A percentile compares a stretch with the other conserved stretches of the same genome.
phyloP scores from a whole-genome alignment of 2,113 vertebrate species.

The Anarrhichthys ocellatus region DNA sequence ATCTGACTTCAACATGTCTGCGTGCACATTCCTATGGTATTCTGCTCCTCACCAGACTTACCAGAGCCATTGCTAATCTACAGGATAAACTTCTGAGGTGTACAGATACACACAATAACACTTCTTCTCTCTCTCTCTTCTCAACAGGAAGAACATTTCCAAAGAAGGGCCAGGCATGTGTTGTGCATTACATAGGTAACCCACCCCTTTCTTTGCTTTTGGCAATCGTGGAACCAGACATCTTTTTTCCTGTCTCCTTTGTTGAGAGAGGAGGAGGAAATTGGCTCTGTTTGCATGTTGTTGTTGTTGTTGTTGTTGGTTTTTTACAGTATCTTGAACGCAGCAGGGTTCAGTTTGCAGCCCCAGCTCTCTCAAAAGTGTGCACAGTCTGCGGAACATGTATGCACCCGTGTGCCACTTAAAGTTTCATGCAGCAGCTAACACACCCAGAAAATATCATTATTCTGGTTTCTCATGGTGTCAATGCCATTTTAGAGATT shows the following conservation, averaged over 20 bases:
- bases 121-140: constrained; percentile 47
- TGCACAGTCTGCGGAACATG: neutral
- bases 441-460: constrained; percentile 2
- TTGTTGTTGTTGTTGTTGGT: neutral
- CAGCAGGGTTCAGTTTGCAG: neutral
- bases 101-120: constrained; percentile 31
- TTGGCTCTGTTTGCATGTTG: constrained; percentile 4
- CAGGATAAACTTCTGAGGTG: constrained; percentile 12
- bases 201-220: neutral
- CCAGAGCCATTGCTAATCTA: constrained; percentile 30
- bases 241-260: constrained; percentile 18
- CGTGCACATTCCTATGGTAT: neutral
- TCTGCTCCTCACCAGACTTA: constrained; percentile 22
- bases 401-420: constrained; percentile 18
- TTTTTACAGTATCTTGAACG: neutral
- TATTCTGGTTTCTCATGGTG: neutral
- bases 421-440: neutral
- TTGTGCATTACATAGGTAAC: constrained; percentile 99
- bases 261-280: constrained; percentile 11
- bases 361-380: neutral
- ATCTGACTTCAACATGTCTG: neutral
- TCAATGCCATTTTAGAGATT: neutral
- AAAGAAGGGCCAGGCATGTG: constrained; percentile 97
- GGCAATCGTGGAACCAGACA: neutral
- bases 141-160: constrained; percentile 96